Evolutionary conservation across 2,888 invertebrate species (phyloP).

Genomic region (Diabrotica balteata): DNA sequence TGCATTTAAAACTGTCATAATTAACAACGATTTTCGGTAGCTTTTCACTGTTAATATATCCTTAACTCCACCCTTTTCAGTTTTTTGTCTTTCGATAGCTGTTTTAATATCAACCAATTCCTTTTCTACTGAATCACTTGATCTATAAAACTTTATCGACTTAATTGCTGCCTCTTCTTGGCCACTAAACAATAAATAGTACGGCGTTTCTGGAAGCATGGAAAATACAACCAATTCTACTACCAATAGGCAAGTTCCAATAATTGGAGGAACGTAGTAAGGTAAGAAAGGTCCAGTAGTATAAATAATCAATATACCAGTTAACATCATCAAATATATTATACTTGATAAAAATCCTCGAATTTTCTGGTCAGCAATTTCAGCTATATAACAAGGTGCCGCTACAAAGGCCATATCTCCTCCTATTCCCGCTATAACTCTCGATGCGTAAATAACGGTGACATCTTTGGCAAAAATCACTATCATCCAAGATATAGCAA

Average conservation of each 20-base stretch:
- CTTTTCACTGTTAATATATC: slow-evolving; percentile 51
- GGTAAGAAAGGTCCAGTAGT: slow-evolving; percentile 49
- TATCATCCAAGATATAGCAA: too few relatives aligned
- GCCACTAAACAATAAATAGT: slow-evolving; percentile 49
- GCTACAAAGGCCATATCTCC: too few relatives aligned
- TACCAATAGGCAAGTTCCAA: background rate
- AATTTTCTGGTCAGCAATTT: too few relatives aligned
- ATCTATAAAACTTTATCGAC: slow-evolving; percentile 46
- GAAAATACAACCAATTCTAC: slow-evolving; percentile 20
- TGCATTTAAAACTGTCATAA: slow-evolving; percentile 53
- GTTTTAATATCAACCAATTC: slow-evolving; percentile 42
- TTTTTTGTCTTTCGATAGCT: background rate
- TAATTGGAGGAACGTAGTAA: slow-evolving; percentile 34
- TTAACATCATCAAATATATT: background rate
- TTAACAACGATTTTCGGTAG: slow-evolving; percentile 52
- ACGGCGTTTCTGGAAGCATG: slow-evolving; percentile 56
- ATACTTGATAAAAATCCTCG: too few relatives aligned
- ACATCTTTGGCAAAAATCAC: too few relatives aligned
- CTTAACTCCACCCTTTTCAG: background rate
- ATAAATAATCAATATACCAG: slow-evolving; percentile 25
- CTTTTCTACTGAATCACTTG: slow-evolving; percentile 45
- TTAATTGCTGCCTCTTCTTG: slow-evolving; percentile 30
- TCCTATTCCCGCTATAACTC: too few relatives aligned
- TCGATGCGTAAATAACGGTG: too few relatives aligned
- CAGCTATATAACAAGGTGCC: too few relatives aligned